A percentile compares a stretch with the other conserved stretches of the same genome.
Conservation (phyloP, 2,797 vertebrate genomes). For the Coilia nasus region DNA sequence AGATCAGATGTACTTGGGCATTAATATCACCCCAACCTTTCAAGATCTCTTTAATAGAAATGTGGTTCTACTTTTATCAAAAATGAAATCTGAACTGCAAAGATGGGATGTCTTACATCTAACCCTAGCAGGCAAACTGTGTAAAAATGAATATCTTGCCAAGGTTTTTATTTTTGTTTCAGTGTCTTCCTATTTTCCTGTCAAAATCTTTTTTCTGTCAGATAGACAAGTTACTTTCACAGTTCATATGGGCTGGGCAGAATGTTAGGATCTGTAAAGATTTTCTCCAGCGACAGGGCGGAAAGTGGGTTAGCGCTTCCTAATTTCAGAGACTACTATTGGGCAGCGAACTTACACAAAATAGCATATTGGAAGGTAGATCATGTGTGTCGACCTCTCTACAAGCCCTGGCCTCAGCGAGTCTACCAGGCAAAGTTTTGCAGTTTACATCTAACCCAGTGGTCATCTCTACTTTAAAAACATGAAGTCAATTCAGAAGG, state of each 20-base stretch:
- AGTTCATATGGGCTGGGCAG: not conserved
- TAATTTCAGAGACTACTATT: not conserved
- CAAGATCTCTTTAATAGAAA: conserved; percentile 24
- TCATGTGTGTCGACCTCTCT: too few species aligned
- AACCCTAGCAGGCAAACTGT: conserved; percentile 15
- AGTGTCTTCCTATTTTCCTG: not conserved
- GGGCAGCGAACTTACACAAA: too few species aligned
- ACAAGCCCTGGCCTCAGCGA: too few species aligned
- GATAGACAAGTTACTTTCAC: not conserved
- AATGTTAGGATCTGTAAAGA: not conserved
- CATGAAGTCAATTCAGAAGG: not conserved
- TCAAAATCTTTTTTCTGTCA: not conserved
- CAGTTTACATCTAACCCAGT: too few species aligned
- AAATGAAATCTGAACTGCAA: not conserved
- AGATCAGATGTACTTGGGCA: conserved; percentile 28
- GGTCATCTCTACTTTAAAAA: not conserved
- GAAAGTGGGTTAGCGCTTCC: not conserved
- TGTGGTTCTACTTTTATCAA: not conserved
- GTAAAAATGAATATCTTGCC: conserved; percentile 19
- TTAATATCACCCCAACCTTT: conserved; percentile 22
- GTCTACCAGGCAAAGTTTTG: too few species aligned
- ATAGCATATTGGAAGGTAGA: too few species aligned
- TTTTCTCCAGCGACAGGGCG: not conserved
- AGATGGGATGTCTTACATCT: not conserved
- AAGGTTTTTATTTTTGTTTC: not conserved